Evolutionary conservation across 1,140 invertebrate genomes (phyloP).

Genomic region (Monomorium pharaonis): DNA sequence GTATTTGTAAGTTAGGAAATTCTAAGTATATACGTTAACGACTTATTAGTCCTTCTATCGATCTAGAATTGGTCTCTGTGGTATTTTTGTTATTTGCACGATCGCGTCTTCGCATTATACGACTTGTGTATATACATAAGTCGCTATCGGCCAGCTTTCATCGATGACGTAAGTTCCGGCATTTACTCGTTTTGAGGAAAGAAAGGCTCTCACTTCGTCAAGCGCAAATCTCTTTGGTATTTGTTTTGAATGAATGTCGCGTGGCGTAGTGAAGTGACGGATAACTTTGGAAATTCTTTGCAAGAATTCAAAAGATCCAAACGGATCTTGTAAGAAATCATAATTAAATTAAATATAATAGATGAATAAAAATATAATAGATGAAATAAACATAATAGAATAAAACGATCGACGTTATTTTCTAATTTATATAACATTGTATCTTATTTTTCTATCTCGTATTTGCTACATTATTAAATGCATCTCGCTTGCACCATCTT

Average conservation of each 20-base stretch:
- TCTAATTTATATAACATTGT: not conserved
- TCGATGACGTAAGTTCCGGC: conserved; percentile 76
- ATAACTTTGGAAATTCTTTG: not conserved
- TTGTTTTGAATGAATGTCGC: not conserved
- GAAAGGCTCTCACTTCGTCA: conserved; percentile 72
- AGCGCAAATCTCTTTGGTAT: not conserved
- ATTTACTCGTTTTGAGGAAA: conserved; percentile 40
- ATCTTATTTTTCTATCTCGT: not conserved
- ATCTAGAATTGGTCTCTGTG: not conserved
- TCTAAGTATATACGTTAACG: not conserved
- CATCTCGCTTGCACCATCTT: not conserved
- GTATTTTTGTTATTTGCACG: conserved; percentile 1
- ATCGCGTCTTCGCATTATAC: conserved; percentile 22
- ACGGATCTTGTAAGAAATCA: not conserved
- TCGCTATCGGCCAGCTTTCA: conserved; percentile 70
- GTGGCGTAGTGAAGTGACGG: not conserved
- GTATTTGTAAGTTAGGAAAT: not conserved
- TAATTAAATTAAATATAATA: not conserved
- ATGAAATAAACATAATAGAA: not conserved
- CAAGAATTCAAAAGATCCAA: too few species aligned
- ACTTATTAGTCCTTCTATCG: not conserved
- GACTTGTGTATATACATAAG: not conserved
- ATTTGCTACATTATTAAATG: not conserved
- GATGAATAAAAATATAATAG: not conserved
- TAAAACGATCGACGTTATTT: not conserved